Conservation (phyloP, 2,888 invertebrate species). For the Harpalus rubripes region DNA sequence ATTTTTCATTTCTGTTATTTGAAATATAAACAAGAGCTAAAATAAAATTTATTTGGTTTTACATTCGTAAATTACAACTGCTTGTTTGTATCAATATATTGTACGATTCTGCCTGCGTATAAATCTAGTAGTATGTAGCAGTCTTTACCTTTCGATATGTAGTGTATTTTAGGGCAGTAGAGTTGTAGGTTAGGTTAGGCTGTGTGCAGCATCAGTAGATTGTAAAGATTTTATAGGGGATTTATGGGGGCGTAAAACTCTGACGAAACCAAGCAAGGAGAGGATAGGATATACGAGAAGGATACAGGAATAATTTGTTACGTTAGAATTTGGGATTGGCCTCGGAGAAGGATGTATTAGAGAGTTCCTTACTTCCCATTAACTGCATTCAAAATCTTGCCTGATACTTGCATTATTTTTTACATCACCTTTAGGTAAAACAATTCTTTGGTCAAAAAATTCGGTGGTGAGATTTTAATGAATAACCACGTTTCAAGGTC, state of each 20-base stretch:
- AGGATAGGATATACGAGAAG: neutral
- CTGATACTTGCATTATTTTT: no score
- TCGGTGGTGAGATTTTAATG: no score
- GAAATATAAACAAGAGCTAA: no score
- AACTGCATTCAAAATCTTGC: no score
- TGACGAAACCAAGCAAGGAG: neutral
- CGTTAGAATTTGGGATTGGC: neutral
- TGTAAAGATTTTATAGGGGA: slow-evolving; percentile 29
- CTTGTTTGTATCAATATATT: neutral
- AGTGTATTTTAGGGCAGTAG: neutral
- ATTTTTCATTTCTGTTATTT: no score
- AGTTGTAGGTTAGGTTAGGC: neutral
- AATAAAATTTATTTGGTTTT: no score
- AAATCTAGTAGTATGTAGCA: neutral
- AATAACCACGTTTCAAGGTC: no score
- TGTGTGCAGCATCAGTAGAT: neutral
- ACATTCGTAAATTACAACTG: no score
- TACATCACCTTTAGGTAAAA: no score
- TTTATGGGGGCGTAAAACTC: slow-evolving; percentile 2
- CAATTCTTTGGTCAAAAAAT: no score
- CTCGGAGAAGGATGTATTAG: neutral
- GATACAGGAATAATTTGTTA: slow-evolving; percentile 19
- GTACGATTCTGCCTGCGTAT: neutral
- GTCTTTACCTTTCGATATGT: neutral
- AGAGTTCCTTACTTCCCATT: neutral